A percentile compares a stretch with the other conserved stretches of the same genome.
These are phyloP conservation scores for Brachyptera putata DNA, from an alignment of 2,888 invertebrate species.

Conservation along the genomic window DNA sequence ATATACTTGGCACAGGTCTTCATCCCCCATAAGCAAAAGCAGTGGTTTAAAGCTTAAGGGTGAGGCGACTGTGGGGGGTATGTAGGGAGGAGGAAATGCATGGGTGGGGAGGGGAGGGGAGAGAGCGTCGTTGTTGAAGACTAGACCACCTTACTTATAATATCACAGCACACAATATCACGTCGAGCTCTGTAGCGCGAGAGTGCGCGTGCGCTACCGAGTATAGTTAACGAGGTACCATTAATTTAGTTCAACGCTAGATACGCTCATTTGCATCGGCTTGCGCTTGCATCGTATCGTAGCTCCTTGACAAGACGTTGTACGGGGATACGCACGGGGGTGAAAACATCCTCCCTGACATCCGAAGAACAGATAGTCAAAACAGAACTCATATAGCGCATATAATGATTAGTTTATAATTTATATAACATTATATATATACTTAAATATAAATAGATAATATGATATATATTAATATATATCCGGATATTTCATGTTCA, in stretches of 20 bases:
- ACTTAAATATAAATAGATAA: no score
- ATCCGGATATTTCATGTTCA: no score
- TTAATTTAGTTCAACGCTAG: conserved; percentile 10
- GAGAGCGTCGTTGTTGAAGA: not conserved
- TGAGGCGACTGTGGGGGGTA: no score
- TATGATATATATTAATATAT: no score
- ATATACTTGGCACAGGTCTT: conserved; percentile 16
- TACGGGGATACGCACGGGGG: not conserved
- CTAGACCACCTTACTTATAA: conserved; percentile 15
- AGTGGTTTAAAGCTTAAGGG: not conserved
- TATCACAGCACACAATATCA: conserved; percentile 2
- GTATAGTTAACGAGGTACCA: conserved; percentile 1
- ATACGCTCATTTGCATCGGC: conserved; percentile 15
- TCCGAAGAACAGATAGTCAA: no score
- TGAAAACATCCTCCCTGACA: not conserved
- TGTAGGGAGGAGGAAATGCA: no score
- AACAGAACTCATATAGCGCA: no score
- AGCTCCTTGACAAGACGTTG: not conserved
- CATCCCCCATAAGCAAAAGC: not conserved
- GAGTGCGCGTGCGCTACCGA: not conserved
- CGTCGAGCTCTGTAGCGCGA: not conserved
- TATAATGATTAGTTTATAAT: no score
- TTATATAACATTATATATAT: no score
- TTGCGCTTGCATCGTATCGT: not conserved
- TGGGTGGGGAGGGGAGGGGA: no score